A percentile compares a stretch with the other conserved stretches of the same genome.
Evolutionary conservation across 1,140 invertebrate genomes (phyloP).

Genomic region (Trichonephila clavata): DNA sequence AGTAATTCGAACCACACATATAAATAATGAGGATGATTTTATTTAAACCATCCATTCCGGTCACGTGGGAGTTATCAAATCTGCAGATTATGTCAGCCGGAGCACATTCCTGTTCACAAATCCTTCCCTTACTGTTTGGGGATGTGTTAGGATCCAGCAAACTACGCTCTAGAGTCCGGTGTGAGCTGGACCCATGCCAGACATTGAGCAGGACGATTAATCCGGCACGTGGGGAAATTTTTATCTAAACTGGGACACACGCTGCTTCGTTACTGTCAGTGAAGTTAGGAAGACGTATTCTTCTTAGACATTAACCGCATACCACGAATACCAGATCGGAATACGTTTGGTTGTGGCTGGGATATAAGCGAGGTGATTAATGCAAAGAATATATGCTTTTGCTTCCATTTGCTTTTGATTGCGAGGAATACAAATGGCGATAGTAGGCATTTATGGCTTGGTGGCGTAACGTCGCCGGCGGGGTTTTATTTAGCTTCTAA

Average conservation of each 20-base stretch:
- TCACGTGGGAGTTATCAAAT: constrained; percentile 49
- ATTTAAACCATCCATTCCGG: constrained; percentile 47
- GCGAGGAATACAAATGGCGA: background rate
- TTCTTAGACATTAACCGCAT: constrained; percentile 67
- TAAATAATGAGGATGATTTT: constrained; percentile 29
- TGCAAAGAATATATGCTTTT: constrained; percentile 21
- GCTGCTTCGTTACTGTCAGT: constrained; percentile 41
- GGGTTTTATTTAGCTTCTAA: background rate
- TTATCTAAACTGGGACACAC: constrained; percentile 38
- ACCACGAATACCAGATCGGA: constrained; percentile 44
- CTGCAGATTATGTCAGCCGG: constrained; percentile 52
- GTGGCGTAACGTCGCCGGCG: background rate
- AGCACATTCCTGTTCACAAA: constrained; percentile 43
- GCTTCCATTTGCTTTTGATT: constrained; percentile 21
- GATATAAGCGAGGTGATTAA: constrained; percentile 41
- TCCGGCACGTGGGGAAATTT: constrained; percentile 64
- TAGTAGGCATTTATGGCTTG: background rate
- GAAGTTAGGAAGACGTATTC: constrained; percentile 6
- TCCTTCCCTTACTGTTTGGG: constrained; percentile 45
- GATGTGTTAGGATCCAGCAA: constrained; percentile 22
- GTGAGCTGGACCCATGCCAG: constrained; percentile 50
- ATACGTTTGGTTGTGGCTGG: background rate
- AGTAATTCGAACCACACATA: background rate
- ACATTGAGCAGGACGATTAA: constrained; percentile 53
- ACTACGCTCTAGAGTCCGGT: constrained; percentile 18